Base-by-base conservation (phyloP, 1,140 invertebrate genomes). In the Drosophila equinoxialis region DNA sequence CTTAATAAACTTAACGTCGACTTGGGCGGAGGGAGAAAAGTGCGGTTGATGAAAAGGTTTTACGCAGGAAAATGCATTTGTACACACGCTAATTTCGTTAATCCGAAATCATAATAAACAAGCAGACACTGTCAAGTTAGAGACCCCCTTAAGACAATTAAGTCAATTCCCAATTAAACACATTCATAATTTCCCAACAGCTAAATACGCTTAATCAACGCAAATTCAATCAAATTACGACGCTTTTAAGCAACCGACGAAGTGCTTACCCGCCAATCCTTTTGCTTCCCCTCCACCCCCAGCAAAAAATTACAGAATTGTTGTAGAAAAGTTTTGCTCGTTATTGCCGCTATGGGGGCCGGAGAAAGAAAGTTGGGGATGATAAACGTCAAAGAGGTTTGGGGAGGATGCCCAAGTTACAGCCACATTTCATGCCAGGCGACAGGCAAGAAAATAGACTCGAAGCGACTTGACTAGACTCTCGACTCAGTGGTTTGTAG, bases 141-240 rank as follows among this genome's bases (percentile, higher is more conserved):
- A 63, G 45, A 23, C 45, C 59, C 59, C 71, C 58, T 65, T 63
- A 71, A 81, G 72, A 78, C 83, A 86, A 86, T 87, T 86, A 82
- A 87, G 79, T 71, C 72, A 74, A 71, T 79, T 86, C 74, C 69
- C 82, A 87, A 86, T 86, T 86, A 87, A 75, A 87, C 76, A 76
- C 83, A 86, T 82, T 76, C 83, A 87, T 86, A 86, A 87, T 82
- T 79, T 86, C 76, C 83, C 72, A 66, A 82, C 62, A 82, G 79
- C 83, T 79, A 86, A 86, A 86, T 86, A 86, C 72, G 76, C 76
- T 87, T 86, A 87, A 86, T 86, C 83, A 86, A 87, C 83, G 79
- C 72, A 87, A 86, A 86, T 77, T 86, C 83, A 86, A 86, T 86
- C 76, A 82, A 86, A 87, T 86, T 86, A 86, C 72, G 63, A 71